Base-by-base conservation (phyloP, 1,140 invertebrate genomes). In the Drosophila tristis region DNA sequence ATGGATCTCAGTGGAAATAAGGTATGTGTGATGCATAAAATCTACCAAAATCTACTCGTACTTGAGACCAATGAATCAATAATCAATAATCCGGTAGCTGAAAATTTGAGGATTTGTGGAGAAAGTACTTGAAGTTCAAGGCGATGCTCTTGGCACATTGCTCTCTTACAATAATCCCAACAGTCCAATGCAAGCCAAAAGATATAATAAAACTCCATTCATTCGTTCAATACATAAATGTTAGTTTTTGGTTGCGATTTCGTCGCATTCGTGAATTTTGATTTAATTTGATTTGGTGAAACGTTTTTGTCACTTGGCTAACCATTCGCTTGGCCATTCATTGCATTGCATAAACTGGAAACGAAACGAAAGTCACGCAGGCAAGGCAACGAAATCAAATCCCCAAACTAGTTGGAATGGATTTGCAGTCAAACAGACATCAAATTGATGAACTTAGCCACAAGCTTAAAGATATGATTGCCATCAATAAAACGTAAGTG, bases 331-430 rank as follows among this genome's bases (percentile, higher is more conserved):
- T 51, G 42, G 35, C 29, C 66, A 70, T 20, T 20, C 20, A 20
- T 74, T 74, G 61, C 66, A 70, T 74, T 74, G 72, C 72, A 62
- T 74, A 74, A 74, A 74, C 72, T 75, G 72, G 72, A 75, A 75
- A 75, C 61, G 70, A 74, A 74, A 74, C 35, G 35, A 39, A 39
- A 39, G 35, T 39, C 35, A 70, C 64, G 49, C 35, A 25, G 39
- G 53, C 42, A 15, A 25, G 25, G 53, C 42, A 15, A 65, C 48
- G 59, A 74, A 74, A 48, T 49, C 35, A 74, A 74, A 48, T 49
- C 43, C 61, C 53, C 39, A 66, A 66, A 75, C 72, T 11, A 75
- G 72, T 75, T 59, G 26, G 39, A 31, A 58, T 51, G 50, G 49
- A 39, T 74, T 74, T 74, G 71, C 45, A 74, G 59, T 55, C 44